A percentile compares a stretch with the other conserved stretches of the same genome.
Conservation (phyloP, 2,888 invertebrate genomes). For the Acrobasis consociella region DNA sequence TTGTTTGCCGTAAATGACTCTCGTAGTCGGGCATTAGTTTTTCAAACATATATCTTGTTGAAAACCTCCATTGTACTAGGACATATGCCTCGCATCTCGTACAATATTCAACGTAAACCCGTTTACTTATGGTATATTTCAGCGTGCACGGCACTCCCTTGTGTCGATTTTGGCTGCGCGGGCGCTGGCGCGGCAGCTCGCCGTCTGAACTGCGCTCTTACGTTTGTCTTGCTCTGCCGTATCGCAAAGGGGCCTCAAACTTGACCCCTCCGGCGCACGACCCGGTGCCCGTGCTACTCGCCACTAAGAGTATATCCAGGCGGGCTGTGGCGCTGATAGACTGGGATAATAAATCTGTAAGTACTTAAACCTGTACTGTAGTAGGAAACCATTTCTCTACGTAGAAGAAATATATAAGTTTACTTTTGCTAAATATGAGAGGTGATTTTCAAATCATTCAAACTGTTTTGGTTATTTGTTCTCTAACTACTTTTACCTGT, state of each 20-base stretch:
- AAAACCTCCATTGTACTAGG: too few relatives aligned
- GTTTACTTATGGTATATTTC: constrained; percentile 9
- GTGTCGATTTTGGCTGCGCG: constrained; percentile 54
- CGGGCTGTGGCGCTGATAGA: constrained; percentile 49
- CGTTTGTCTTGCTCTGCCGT: constrained; percentile 50
- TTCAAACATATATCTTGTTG: too few relatives aligned
- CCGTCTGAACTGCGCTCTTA: constrained; percentile 48
- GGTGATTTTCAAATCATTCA: too few relatives aligned
- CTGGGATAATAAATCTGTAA: constrained; percentile 42
- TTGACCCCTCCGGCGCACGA: constrained; percentile 22
- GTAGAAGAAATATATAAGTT: too few relatives aligned
- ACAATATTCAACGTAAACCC: too few relatives aligned
- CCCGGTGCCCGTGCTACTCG: constrained; percentile 49
- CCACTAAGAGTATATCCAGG: constrained; percentile 34
- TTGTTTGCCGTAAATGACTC: too few relatives aligned
- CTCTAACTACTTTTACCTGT: too few relatives aligned
- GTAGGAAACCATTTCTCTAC: neutral
- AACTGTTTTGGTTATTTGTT: too few relatives aligned
- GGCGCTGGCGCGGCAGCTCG: constrained; percentile 60
- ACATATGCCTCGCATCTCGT: too few relatives aligned
- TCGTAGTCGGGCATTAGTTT: too few relatives aligned
- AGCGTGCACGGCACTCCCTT: constrained; percentile 52
- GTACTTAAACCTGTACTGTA: constrained; percentile 24
- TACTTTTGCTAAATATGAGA: too few relatives aligned
- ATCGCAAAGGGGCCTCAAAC: neutral